A percentile compares a stretch with the other conserved stretches of the same genome.
Conservation (phyloP, 2,113 vertebrate species). For the Phocoena sinus region DNA sequence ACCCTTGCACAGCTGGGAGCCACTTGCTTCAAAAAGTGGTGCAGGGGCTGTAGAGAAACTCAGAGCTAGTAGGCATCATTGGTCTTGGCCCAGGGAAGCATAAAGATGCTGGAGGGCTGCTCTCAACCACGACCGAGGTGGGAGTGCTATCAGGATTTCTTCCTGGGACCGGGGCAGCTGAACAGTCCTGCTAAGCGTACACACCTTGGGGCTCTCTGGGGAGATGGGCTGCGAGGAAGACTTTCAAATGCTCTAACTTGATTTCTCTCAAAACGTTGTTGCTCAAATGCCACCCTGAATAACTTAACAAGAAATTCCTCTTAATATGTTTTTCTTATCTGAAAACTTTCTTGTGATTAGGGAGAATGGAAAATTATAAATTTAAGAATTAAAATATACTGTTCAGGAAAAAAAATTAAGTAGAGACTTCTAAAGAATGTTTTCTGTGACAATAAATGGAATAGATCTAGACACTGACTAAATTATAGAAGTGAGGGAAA, state of each 20-base stretch:
- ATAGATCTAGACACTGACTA: background rate
- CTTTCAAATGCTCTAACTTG: background rate
- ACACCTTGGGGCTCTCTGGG: background rate
- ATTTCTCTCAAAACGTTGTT: background rate
- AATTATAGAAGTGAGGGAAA: background rate
- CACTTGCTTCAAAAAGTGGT: background rate
- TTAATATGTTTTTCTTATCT: background rate
- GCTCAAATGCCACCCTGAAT: background rate
- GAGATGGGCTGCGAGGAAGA: background rate
- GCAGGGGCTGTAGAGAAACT: background rate
- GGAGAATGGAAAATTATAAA: background rate
- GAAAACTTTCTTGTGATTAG: background rate
- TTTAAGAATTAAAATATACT: background rate
- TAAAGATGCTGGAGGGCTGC: background rate
- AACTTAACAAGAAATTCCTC: background rate
- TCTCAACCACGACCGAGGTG: rapidly evolving
- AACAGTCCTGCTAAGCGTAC: rapidly evolving
- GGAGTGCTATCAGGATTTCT: background rate
- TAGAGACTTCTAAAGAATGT: background rate
- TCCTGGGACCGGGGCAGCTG: background rate
- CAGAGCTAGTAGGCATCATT: background rate
- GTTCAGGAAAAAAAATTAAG: background rate
- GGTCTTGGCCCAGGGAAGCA: background rate
- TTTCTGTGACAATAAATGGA: background rate
- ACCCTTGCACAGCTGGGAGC: background rate